Base-by-base conservation (phyloP, 2,797 vertebrate species). In the Clarias pachynema region DNA sequence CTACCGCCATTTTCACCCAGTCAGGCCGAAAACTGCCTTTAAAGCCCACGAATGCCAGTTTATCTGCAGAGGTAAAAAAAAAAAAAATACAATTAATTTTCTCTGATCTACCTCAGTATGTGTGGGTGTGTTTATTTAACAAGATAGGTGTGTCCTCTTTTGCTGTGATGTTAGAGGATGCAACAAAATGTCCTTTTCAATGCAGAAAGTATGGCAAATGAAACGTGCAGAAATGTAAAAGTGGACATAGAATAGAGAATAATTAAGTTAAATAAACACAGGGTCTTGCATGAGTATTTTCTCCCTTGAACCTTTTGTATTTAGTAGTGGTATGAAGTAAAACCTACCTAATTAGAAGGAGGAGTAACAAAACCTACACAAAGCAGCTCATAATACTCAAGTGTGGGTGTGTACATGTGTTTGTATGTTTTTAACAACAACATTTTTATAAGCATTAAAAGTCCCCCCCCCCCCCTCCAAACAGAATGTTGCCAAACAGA, bases 11-110 rank as follows among this genome's bases (percentile, higher is more conserved):
- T 65, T 93, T 96, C 87, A 98, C 93, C 98, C 98, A 99, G 86
- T 94, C 93, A 0, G 98, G 97, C 53, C 68, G 93, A 91, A 98
- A 98, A 85, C 92, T 91, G 85, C 97, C 97, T 88, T 97, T 99
- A 93, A 97, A 99, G 82, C 98, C 97, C 0, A 98, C 95, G 73
- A 99, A 97, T 0, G 92, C 95, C 93, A 98, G 87, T 89, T 98
- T 98, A 77, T 99, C 98, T 99, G 94, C 44, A 94, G 91, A 87
- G 5, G 87, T 59, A 80, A 20, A 63, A 49, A 0, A 69, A 80
- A 59, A 37, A 0, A 49, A 62, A 44, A 87, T 1, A 68, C 16
- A 62, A 31, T 73, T 20, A 20, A 29, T 14, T 49, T 29, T 31
- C 37, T 2, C 24, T 12, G 29, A 9, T n/a, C 14, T 63, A 34